phyloP scores from a whole-genome alignment of 2,113 vertebrate species.

The Rhinogobius similis region DNA sequence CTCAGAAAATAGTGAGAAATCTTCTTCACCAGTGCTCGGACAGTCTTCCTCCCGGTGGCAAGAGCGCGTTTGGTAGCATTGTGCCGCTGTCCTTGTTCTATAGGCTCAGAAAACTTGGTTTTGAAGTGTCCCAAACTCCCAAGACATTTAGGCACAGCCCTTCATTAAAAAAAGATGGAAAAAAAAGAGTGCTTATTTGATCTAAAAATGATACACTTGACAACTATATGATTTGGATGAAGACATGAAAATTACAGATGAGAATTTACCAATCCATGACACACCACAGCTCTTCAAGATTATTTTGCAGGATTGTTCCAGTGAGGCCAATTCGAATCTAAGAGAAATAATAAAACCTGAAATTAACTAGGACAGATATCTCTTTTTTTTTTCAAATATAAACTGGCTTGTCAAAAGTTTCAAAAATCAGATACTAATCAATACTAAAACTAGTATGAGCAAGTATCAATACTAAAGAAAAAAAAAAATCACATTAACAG shows the following conservation, averaged over 20 bases:
- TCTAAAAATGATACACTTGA: not conserved
- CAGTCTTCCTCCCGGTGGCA: constrained; percentile 86
- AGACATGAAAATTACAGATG: not conserved
- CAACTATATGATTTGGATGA: not conserved
- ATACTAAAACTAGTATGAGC: no score
- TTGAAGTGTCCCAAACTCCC: constrained; percentile 83
- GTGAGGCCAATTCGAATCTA: constrained; percentile 90
- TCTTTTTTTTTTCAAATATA: no score
- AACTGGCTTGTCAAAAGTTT: no score
- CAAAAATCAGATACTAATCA: no score
- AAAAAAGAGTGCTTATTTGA: not conserved
- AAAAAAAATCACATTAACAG: no score
- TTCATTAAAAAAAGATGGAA: constrained; percentile 42
- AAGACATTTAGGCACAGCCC: constrained; percentile 91
- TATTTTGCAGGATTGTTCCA: constrained; percentile 95
- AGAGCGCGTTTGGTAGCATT: constrained; percentile 90
- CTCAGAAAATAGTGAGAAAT: constrained; percentile 87
- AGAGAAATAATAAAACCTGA: constrained; percentile 39
- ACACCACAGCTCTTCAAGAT: constrained; percentile 96
- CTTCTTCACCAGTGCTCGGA: constrained; percentile 80
- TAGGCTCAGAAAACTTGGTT: constrained; percentile 87
- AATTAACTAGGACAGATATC: not conserved
- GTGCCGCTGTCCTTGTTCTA: constrained; percentile 91
- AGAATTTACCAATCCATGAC: constrained; percentile 91
- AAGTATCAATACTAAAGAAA: no score